Evolutionary conservation across 2,888 invertebrate genomes (phyloP), one percentile per base, ranked within the genome.

Genomic region (Sycophila texana): DNA sequence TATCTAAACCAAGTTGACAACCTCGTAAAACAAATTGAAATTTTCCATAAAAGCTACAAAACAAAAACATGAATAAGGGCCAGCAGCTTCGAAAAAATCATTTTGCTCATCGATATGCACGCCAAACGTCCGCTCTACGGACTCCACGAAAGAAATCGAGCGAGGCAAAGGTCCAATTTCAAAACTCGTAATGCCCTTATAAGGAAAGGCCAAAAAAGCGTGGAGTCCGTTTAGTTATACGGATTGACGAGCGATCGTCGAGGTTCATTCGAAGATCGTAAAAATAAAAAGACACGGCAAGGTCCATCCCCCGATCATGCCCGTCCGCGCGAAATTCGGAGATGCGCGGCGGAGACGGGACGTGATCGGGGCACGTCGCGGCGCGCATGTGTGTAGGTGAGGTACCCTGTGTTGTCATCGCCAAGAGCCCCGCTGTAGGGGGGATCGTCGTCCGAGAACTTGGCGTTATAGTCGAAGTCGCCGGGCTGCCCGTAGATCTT

Each of bases 331-430:
- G 18, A n/a, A 66, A 22, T 49, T 22, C 39, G 22, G 39, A 51
- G 66, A 12, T 60, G 53, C 13, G n/a, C 61, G 16, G n/a, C 22
- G 30, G 14, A 13, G 14, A 26, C 20, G 12, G 30, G 30, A 26
- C 20, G 4, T 18, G 57, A 13, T 22, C 16, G 60, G 13, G 5
- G 26, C 20, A 57, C n/a, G 2, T 20, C n/a, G 20, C 10, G 20
- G 20, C 26, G 63, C 61, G 18, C 53, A 73, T 63, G 39, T 68
- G 73, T 63, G 26, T 57, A 73, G 65, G 39, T 39, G 39, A 53
- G 90, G 90, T 88, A 92, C 92, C 92, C 91, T 82, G 89, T 89
- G 88, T 91, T 91, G 89, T 92, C 92, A 88, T 91, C 91, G 84
- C 89, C 87, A 74, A 91, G 85, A 3, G 53, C 16, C 84, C 89